A percentile compares a stretch with the other conserved stretches of the same genome.
Conservation (phyloP, 2,113 vertebrate species). For the Gadus chalcogrammus region DNA sequence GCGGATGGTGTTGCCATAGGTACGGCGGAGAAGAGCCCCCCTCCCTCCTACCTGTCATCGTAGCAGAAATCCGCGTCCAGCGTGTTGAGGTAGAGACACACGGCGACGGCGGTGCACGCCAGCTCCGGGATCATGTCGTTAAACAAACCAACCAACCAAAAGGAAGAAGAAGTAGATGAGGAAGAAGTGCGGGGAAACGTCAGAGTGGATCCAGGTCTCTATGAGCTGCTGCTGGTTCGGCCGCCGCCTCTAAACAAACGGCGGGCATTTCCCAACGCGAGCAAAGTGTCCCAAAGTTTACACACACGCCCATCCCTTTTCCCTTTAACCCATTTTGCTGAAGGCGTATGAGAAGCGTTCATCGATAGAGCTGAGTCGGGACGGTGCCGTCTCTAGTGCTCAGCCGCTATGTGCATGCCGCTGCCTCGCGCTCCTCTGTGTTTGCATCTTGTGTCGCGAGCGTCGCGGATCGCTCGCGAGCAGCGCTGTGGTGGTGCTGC, state of each 20-base stretch:
- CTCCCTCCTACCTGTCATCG: conserved; percentile 86
- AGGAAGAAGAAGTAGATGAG: not conserved
- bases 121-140: conserved; percentile 91
- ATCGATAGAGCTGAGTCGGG: conserved; percentile 22
- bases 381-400: conserved; percentile 15
- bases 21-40: not conserved
- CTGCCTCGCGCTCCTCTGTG: conserved; percentile 22
- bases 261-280: conserved; percentile 27
- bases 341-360: not conserved
- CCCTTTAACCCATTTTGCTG: conserved; percentile 39
- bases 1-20: conserved; percentile 31
- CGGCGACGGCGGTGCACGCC: conserved; percentile 87
- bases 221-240: conserved; percentile 43
- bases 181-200: conserved; percentile 26
- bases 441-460: conserved; percentile 26
- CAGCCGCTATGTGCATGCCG: conserved; percentile 34
- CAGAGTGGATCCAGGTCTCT: conserved; percentile 23
- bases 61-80: conserved; percentile 95
- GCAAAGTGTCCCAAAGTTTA: conserved; percentile 54
- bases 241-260: conserved; percentile 37
- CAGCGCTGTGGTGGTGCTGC: not conserved
- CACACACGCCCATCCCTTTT: conserved; percentile 22
- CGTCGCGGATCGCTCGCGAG: not conserved
- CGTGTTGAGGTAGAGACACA: conserved; percentile 90
- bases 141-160: conserved; percentile 14